Evolutionary conservation across 2,888 invertebrate genomes (phyloP).

Genomic region (Falcaria lacertinaria): DNA sequence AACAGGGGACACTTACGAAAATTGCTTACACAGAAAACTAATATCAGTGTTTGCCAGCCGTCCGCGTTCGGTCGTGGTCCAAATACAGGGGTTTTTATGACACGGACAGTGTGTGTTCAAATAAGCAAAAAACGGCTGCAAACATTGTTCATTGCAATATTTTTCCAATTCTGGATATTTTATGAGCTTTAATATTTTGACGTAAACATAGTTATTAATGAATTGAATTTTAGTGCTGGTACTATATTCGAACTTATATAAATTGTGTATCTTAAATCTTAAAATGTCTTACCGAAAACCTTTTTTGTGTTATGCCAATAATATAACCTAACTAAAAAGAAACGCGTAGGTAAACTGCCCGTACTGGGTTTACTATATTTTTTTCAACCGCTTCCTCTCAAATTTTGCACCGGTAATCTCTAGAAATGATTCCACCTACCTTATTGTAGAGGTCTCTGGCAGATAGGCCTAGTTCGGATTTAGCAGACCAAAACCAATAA

Average conservation of each 20-base stretch:
- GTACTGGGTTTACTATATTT: background rate
- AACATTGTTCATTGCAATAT: too few relatives aligned
- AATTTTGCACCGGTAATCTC: slow-evolving; percentile 19
- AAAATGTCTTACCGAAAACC: too few relatives aligned
- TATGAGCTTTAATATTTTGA: too few relatives aligned
- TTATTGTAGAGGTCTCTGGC: slow-evolving; percentile 38
- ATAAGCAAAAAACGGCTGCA: too few relatives aligned
- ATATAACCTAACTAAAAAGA: too few relatives aligned
- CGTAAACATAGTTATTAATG: too few relatives aligned
- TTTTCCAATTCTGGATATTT: too few relatives aligned
- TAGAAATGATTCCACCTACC: slow-evolving; percentile 35
- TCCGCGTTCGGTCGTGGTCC: slow-evolving; percentile 39
- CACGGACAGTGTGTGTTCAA: too few relatives aligned
- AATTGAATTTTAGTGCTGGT: too few relatives aligned
- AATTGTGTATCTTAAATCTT: too few relatives aligned
- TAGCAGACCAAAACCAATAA: slow-evolving; percentile 35
- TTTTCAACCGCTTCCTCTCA: slow-evolving; percentile 12
- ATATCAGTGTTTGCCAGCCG: slow-evolving; percentile 76
- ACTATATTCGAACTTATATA: too few relatives aligned
- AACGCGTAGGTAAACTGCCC: too few relatives aligned
- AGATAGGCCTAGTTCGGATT: slow-evolving; percentile 44
- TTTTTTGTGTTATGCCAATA: background rate
- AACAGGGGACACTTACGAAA: slow-evolving; percentile 74
- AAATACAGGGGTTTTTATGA: slow-evolving; percentile 7
- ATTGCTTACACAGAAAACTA: slow-evolving; percentile 78